Base-by-base conservation (phyloP, 2,888 invertebrate genomes). In the Phragmatobia fuliginosa region DNA sequence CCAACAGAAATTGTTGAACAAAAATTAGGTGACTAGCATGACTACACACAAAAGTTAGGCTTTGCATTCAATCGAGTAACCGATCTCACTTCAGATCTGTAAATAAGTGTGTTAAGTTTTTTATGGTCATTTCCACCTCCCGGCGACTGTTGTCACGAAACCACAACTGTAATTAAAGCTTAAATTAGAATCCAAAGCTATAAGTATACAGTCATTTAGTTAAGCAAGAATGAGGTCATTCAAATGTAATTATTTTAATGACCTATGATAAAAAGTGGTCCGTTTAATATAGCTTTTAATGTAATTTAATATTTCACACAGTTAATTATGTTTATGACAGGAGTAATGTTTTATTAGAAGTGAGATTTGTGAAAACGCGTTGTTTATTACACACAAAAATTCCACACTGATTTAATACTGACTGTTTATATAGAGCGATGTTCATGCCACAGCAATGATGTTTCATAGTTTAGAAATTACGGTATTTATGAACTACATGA, bases 191-290 rank as follows among this genome's bases (percentile, higher is more conserved):
- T n/a, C n/a, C n/a, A 14, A 28, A 25, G 52, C 25, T 25, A 21
- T 8, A 10, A 49, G 21, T 52, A 3, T 56, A 28, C 14, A 6
- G 14, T 28, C 28, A 56, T 56, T 28, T 28, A 1, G 25, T 56
- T 28, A 16, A 28, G 56, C 56, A 56, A 56, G 25, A 56, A 56
- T 56, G 56, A 28, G 56, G 56, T 56, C 25, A 28, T 56, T 56
- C 16, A 16, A 25, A 52, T 49, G 21, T 49, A 8, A 49, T 49
- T 49, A 2, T 49, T n/a, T 49, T n/a, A 45, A 49, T 49, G 10
- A 18, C 21, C n/a, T 21, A 49, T 49, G n/a, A 49, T 49, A 70
- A 73, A 74, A 68, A 65, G 32, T 70, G 45, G 11, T 45, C 21
- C 2, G 1, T 49, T 14, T 36, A 49, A 21, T 0, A n/a, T n/a